Conservation (phyloP, 1,140 invertebrate species). For the Dinoponera quadriceps region DNA sequence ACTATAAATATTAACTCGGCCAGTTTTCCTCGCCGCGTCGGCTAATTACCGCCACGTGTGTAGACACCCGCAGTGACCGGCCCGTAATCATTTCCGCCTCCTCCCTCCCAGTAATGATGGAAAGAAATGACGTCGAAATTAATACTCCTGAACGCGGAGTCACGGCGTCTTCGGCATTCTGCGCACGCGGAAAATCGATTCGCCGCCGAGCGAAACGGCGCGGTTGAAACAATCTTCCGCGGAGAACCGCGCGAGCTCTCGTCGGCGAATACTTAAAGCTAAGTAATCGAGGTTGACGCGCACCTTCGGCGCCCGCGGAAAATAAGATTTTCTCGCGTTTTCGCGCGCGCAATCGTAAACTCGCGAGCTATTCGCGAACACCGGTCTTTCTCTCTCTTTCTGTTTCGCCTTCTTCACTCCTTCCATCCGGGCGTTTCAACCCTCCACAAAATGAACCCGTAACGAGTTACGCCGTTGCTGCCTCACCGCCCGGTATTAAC, state of each 20-base stretch:
- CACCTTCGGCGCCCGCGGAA: conserved; percentile 17
- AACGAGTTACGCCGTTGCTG: conserved; percentile 71
- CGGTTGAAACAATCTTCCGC: conserved; percentile 2
- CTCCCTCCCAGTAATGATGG: too few species aligned
- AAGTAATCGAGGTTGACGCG: conserved; percentile 48
- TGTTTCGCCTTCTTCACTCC: background rate
- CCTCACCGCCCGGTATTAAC: conserved; percentile 72
- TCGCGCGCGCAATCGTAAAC: conserved; percentile 52
- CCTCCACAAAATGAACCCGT: conserved; percentile 69
- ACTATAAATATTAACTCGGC: conserved; percentile 52
- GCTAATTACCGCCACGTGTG: conserved; percentile 37
- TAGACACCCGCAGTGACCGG: background rate
- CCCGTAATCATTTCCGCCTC: too few species aligned
- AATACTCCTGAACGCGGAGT: background rate
- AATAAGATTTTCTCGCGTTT: conserved; percentile 57
- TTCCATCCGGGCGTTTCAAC: conserved; percentile 5
- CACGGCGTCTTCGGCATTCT: background rate
- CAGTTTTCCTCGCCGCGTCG: background rate
- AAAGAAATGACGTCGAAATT: background rate
- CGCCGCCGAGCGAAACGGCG: background rate
- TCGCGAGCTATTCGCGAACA: conserved; percentile 25
- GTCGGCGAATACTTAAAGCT: conserved; percentile 36
- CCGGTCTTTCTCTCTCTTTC: conserved; percentile 3
- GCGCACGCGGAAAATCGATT: conserved; percentile 14
- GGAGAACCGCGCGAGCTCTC: conserved; percentile 12